Conservation (phyloP, 2,113 vertebrate species). For the Myotis lucifugus region DNA sequence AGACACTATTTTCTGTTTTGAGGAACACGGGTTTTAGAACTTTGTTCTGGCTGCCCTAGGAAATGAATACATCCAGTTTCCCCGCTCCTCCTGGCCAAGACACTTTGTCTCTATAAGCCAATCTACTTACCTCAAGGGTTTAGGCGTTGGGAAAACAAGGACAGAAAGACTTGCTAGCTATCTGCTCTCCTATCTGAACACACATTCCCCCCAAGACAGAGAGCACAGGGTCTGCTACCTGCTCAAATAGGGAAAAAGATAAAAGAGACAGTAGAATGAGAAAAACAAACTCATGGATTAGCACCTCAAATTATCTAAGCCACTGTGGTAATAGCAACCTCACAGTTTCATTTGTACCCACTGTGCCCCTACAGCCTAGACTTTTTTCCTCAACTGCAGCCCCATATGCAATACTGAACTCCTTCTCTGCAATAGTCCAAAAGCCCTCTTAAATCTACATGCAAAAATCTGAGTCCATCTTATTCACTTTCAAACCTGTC, state of each 20-base stretch:
- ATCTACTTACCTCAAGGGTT: not conserved
- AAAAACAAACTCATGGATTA: not conserved
- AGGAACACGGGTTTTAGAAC: not conserved
- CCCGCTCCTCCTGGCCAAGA: not conserved
- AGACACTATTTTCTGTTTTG: not conserved
- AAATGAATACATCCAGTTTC: not conserved
- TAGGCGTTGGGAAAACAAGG: conserved; percentile 26
- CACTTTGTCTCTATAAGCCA: not conserved
- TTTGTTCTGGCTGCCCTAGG: not conserved
- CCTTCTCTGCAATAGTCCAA: not conserved
- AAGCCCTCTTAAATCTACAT: not conserved
- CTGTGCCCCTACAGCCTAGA: not conserved
- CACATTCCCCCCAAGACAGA: not conserved
- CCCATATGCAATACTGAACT: not conserved
- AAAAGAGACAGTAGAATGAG: not conserved
- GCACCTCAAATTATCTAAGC: not conserved
- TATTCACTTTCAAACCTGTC: not conserved
- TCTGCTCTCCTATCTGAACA: not conserved
- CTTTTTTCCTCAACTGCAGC: not conserved
- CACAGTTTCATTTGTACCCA: not conserved
- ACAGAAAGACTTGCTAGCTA: not conserved
- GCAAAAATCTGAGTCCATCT: not conserved
- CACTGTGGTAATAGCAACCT: not conserved
- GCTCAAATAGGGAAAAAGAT: not conserved
- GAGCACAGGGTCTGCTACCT: not conserved